A percentile compares a stretch with the other conserved stretches of the same genome.
phyloP scores from a whole-genome alignment of 1,140 invertebrate species.

The Camponotus vicinus region DNA sequence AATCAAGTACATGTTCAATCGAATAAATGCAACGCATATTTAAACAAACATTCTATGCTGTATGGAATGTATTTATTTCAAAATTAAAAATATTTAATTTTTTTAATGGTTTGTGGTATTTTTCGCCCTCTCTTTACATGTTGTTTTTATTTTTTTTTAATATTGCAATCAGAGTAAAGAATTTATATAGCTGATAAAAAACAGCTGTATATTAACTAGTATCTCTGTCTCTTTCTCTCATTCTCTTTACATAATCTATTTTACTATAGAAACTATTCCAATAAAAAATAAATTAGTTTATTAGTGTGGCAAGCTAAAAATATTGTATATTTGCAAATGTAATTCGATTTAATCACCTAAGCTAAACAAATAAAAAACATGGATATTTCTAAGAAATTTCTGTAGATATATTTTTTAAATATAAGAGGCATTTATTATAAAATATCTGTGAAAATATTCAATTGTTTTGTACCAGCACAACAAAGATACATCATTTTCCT shows the following conservation, averaged over 20 bases:
- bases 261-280: constrained; percentile 7
- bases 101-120: constrained; percentile 19
- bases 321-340: neutral
- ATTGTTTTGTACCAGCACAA: neutral
- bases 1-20: constrained; percentile 34
- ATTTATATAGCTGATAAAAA: constrained; percentile 39
- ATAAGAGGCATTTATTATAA: no score
- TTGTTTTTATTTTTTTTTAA: constrained; percentile 13
- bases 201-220: constrained; percentile 12
- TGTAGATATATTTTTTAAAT: no score
- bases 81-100: constrained; percentile 13
- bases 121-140: neutral
- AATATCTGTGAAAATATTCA: neutral
- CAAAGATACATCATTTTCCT: constrained; percentile 28
- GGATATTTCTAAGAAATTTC: neutral
- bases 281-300: constrained; percentile 30
- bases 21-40: constrained; percentile 27
- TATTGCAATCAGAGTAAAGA: constrained; percentile 20
- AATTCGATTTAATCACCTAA: neutral
- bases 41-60: neutral
- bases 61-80: neutral
- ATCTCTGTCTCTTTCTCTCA: no score
- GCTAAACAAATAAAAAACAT: neutral
- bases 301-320: constrained; percentile 8
- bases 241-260: neutral